phyloP scores from a whole-genome alignment of 2,888 invertebrate species.

The Drosophila aldrichi region DNA sequence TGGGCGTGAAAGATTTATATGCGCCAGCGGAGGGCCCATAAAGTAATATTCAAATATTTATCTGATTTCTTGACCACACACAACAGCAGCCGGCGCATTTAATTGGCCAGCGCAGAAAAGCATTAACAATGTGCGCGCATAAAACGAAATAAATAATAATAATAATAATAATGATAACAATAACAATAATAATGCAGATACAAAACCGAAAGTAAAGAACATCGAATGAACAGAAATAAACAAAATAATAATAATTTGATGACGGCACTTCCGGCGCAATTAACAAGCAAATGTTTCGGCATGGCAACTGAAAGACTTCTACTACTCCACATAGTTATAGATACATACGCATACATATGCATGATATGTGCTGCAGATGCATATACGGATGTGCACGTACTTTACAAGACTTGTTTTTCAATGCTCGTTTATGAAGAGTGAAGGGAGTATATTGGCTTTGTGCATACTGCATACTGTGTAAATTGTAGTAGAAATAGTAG shows the following conservation, averaged over 20 bases:
- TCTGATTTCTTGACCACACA: slow-evolving; percentile 65
- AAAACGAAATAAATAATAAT: slow-evolving; percentile 23
- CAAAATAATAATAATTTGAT: slow-evolving; percentile 39
- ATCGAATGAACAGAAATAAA: slow-evolving; percentile 32
- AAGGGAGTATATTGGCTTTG: not conserved
- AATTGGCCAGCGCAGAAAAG: slow-evolving; percentile 37
- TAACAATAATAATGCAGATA: slow-evolving; percentile 4
- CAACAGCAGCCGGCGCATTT: slow-evolving; percentile 43
- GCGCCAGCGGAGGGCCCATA: slow-evolving; percentile 31
- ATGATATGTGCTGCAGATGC: slow-evolving; percentile 6
- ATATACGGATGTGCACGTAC: not conserved
- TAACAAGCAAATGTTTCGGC: slow-evolving; percentile 53
- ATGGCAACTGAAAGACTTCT: slow-evolving; percentile 32
- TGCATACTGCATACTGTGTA: too few relatives aligned
- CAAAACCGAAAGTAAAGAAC: slow-evolving; percentile 10
- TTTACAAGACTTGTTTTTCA: slow-evolving; percentile 14
- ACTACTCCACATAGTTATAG: not conserved
- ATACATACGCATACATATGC: too few relatives aligned
- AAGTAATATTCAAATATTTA: slow-evolving; percentile 39
- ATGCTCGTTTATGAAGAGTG: not conserved
- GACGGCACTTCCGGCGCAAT: slow-evolving; percentile 77
- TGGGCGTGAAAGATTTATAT: slow-evolving; percentile 44
- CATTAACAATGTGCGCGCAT: slow-evolving; percentile 57
- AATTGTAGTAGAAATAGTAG: not conserved
- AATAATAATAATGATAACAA: slow-evolving; percentile 1